Base-by-base conservation (phyloP, 2,797 vertebrate genomes). In the Acipenser oxyrinchus region DNA sequence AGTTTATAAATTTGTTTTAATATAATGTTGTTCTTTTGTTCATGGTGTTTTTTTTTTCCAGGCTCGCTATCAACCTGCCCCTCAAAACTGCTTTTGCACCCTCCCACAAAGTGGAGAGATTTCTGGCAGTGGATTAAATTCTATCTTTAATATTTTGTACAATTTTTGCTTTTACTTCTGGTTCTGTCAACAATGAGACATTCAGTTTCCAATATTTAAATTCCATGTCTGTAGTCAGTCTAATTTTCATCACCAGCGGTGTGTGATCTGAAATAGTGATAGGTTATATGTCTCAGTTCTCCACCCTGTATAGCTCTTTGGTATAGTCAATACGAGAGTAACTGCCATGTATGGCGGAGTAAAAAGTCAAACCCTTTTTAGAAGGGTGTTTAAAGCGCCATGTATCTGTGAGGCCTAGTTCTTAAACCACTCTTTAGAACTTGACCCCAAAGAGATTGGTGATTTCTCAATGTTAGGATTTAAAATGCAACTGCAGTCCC, bases 331-430 rank as follows among this genome's bases (percentile, higher is more conserved):
- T 7, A n/a, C 62, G 66, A 2, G 71, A 73, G 37, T 71, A 5
- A 8, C 64, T 73, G 4, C 71, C 52, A 66, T 75, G 70, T 1
- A 66, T 2, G 18, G 18, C 1, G 18, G 18, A 18, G 18, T 18
- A 18, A 18, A 18, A 18, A 18, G 18, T 18, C 68, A 10, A 66
- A 0, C 73, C 67, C 6, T 63, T 73, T 13, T 69, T 67, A 18
- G 37, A 71, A 5, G 58, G 69, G 8, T 75, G 70, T 23, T 64
- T 5, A 1, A 60, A 59, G 10, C 11, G 18, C 70, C 73, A 74
- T 1, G 69, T 5, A 72, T 74, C 68, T 8, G 72, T 64, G 12
- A 69, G 8, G 23, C 69, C 59, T 10, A 70, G 23, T 51, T 69
- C 75, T 18, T 18, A 18, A 37, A 37, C 37, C 37, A 37, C 37